phyloP scores from a whole-genome alignment of 2,888 invertebrate genomes.

The Drosophila longiperda region DNA sequence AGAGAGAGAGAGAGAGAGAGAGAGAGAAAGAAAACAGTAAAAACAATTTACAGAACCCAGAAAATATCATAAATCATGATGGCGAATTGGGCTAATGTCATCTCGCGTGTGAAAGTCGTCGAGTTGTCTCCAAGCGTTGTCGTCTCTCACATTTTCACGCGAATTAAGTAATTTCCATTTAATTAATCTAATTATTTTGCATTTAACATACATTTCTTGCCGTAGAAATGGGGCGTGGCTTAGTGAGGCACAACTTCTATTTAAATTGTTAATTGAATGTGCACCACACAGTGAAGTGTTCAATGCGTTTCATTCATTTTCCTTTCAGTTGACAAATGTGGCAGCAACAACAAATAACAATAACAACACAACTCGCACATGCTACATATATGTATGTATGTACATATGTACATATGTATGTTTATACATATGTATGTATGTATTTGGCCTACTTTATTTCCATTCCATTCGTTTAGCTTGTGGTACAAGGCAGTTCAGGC shows the following conservation, averaged over 20 bases:
- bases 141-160: slow-evolving; percentile 36
- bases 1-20: slow-evolving; percentile 5
- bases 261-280: slow-evolving; percentile 43
- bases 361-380: slow-evolving; percentile 36
- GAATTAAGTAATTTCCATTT: slow-evolving; percentile 71
- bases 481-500: slow-evolving; percentile 35
- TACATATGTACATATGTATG: slow-evolving; percentile 32
- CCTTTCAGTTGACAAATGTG: slow-evolving; percentile 80
- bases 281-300: slow-evolving; percentile 34
- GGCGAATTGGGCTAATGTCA: slow-evolving; percentile 75
- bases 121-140: slow-evolving; percentile 11
- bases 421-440: slow-evolving; percentile 42
- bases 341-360: slow-evolving; percentile 42
- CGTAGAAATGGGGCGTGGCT: slow-evolving; percentile 22
- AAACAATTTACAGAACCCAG: slow-evolving; percentile 76
- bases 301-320: slow-evolving; percentile 74
- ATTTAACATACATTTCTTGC: slow-evolving; percentile 53
- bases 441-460: slow-evolving; percentile 73
- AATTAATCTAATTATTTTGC: slow-evolving; percentile 70
- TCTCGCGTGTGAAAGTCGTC: slow-evolving; percentile 70
- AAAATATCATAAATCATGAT: slow-evolving; percentile 75
- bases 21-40: slow-evolving; percentile 42
- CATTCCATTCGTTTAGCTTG: slow-evolving; percentile 70
- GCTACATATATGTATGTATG: slow-evolving; percentile 45
- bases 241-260: slow-evolving; percentile 14